Base-by-base conservation (phyloP, 2,888 invertebrate species). In the Iselma pallidipennis region DNA sequence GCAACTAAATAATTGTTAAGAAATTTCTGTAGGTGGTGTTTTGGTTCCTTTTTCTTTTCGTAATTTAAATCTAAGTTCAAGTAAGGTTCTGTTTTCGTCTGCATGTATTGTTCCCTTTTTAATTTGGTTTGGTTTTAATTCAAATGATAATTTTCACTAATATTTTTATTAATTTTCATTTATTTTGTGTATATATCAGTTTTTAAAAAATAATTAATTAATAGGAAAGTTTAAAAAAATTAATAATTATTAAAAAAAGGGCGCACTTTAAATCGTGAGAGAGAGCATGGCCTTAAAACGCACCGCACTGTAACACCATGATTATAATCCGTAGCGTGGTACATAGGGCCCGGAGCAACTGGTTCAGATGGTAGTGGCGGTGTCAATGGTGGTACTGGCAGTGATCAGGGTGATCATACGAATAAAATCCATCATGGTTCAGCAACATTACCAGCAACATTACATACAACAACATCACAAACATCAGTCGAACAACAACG, bases 401-500 rank as follows among this genome's bases (percentile, higher is more conserved):
- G 87, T 74, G 79, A 80, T 45, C 84, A 85, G 69, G 82, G 82
- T 33, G 83, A 80, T 50, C 45, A 49, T 50, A 28, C 48, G 21
- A 14, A 61, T 85, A 83, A 83, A 61, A 57, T 69, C 33, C 75
- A 73, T 60, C 84, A 71, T 82, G 88, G 89, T 42, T 89, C 89
- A 58, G 88, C 89, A 6, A 89, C 89, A 2, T 82, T 90, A 55
- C 87, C 87, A n/a, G 86, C 86, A 60, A 85, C 85, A 28, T 83
- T 85, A 63, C 80, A 80, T 63, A 83, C 83, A 63, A 80, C 86
- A 12, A 82, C 83, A 19, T 85, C 85, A 56, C 83, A 85, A 55
- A 80, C 84, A 68, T 82, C 84, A 59, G 77, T 81, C 75, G 77
- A 76, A 31, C 76, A 76, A 25, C 70, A 72, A 28, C 74, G 72